Evolutionary conservation across 2,797 vertebrate species (phyloP).

Genomic region (Aselliscus stoliczkanus): DNA sequence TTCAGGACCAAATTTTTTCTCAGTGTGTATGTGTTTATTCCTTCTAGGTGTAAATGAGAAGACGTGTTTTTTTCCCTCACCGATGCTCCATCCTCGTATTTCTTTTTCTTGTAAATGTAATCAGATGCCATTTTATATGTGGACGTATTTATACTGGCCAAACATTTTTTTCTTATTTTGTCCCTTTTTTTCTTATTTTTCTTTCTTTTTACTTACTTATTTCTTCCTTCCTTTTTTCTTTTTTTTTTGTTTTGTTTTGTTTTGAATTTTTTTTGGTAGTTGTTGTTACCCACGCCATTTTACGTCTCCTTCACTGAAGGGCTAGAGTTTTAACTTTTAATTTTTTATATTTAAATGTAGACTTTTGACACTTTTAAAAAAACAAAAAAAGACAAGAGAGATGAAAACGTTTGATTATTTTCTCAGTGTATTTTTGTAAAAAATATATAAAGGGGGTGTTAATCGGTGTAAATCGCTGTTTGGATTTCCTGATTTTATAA

Average conservation of each 20-base stretch:
- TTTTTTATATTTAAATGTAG: constrained; percentile 99
- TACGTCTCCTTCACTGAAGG: constrained; percentile 99
- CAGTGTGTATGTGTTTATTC: constrained; percentile 88
- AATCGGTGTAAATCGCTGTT: constrained; percentile 98
- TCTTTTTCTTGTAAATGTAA: constrained; percentile 93
- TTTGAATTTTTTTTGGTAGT: constrained; percentile 87
- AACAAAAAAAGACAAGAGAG: constrained; percentile 88
- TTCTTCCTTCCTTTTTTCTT: constrained; percentile 79
- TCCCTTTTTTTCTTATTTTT: constrained; percentile 77
- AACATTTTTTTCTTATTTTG: constrained; percentile 89
- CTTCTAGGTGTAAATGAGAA: constrained; percentile 89
- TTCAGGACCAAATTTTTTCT: constrained; percentile 99
- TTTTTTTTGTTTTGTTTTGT: constrained; percentile 61
- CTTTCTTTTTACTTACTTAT: constrained; percentile 61
- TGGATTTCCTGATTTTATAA: constrained; percentile 96
- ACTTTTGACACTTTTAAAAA: constrained; percentile 99
- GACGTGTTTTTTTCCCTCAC: constrained; percentile 88
- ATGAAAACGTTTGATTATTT: constrained; percentile 99
- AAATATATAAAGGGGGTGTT: constrained; percentile 99
- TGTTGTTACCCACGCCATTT: constrained; percentile 93
- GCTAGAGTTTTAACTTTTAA: constrained; percentile 99
- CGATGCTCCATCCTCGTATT: constrained; percentile 90
- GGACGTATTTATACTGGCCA: constrained; percentile 99
- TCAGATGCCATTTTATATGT: constrained; percentile 99
- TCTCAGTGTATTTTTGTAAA: constrained; percentile 99